Evolutionary conservation across 2,888 invertebrate species (phyloP), one percentile per base, ranked within the genome.

Genomic region (Eupithecia subfuscata): DNA sequence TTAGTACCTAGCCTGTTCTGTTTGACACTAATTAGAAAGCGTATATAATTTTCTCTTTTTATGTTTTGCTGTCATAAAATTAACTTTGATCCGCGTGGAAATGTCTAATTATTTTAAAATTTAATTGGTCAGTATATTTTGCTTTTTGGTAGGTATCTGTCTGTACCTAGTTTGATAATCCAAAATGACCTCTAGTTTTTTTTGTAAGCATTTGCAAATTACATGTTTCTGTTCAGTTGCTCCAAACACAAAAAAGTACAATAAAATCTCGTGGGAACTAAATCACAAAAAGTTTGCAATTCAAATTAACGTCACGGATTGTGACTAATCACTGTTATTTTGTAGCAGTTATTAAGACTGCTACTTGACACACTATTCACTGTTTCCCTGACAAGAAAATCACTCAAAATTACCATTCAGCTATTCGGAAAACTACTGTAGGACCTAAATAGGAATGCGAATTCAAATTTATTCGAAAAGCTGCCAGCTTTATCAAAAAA

Each of bases 341-440:
- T 37, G 30, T 64, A 18, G 30, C 64, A 34, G 64, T 64, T 18
- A 34, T 64, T 64, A 34, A 64, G 30, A 64, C 25, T 25, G 60
- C 60, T 18, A 34, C 34, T 34, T 34, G 64, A 18, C 34, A 34
- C 64, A 60, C 60, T 64, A 34, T 18, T 64, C 64, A 64, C 64
- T 30, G 64, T 64, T 64, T 64, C 34, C 71, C 48, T 75, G 75
- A 75, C 71, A 71, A 71, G 63, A 48, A 71, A 75, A 75, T 74
- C 56, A 74, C 45, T 74, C 43, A 45, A 67, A 67, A 70, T 75
- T 71, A 68, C 16, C 67, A 71, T 75, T n/a, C 34, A 71, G n/a
- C 43, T 63, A 73, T 68, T 43, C 68, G 68, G 45, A 63, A 60
- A 52, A 69, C 25, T 30, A 73, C 63, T 69, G 22, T n/a, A 73